These are phyloP conservation scores for Neogale vison DNA, from an alignment of 2,113 vertebrate genomes.

Conservation along the genomic window DNA sequence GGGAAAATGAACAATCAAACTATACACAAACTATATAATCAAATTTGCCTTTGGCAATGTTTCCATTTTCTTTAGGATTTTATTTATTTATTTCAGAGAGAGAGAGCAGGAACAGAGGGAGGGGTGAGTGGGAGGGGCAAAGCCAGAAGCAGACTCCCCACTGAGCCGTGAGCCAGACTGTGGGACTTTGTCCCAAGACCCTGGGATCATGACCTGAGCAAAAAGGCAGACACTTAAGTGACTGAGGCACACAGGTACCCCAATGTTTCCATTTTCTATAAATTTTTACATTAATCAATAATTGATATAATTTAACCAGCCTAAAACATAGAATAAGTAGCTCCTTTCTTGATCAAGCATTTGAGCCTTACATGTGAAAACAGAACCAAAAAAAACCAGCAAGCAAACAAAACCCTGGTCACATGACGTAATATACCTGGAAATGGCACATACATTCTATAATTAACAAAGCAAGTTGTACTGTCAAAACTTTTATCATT, in stretches of 20 bases:
- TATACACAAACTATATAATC: neutral
- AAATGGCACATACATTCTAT: neutral
- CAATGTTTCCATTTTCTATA: neutral
- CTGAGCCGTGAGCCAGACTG: neutral
- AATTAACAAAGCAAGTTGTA: neutral
- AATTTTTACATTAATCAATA: neutral
- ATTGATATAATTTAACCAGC: neutral
- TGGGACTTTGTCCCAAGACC: neutral
- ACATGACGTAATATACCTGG: neutral
- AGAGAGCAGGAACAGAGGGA: neutral
- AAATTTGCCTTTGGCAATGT: neutral
- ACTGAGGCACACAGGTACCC: neutral
- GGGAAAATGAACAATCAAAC: neutral
- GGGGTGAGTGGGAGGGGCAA: accelerated
- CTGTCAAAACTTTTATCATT: neutral
- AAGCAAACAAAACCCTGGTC: neutral
- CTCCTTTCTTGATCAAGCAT: neutral
- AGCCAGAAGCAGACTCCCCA: neutral
- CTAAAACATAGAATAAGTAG: neutral
- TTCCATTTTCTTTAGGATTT: neutral
- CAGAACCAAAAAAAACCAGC: neutral
- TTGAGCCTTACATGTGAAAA: neutral
- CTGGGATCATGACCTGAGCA: neutral
- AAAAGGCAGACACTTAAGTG: neutral
- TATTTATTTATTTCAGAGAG: neutral